Conservation (phyloP, 2,888 invertebrate genomes). For the Plebejus melissa region DNA sequence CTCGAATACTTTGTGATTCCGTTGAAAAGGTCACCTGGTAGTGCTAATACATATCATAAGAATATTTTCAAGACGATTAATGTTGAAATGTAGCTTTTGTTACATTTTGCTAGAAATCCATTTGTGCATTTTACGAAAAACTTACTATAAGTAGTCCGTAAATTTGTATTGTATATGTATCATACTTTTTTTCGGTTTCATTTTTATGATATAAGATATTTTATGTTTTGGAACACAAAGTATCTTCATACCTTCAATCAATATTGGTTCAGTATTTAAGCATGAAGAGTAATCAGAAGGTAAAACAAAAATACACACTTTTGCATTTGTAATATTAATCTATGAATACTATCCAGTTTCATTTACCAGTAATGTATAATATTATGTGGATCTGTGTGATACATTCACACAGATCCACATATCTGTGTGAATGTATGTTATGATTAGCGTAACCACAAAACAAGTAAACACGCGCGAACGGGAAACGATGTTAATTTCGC, state of each 20-base stretch:
- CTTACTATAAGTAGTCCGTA: no score
- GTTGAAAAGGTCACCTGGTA: conserved; percentile 13
- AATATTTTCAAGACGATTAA: no score
- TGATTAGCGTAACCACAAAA: conserved; percentile 40
- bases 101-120: neutral
- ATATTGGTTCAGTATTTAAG: no score
- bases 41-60: conserved; percentile 3
- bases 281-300: no score
- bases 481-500: conserved; percentile 47
- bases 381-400: neutral
- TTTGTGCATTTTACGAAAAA: neutral
- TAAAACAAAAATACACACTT: neutral
- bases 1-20: conserved; percentile 16
- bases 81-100: neutral
- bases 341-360: neutral
- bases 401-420: no score
- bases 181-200: no score
- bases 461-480: conserved; percentile 41
- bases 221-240: no score
- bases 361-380: neutral
- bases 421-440: conserved; percentile 32
- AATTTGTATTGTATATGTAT: no score
- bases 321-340: neutral
- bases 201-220: no score
- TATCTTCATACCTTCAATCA: no score